A percentile compares a stretch with the other conserved stretches of the same genome.
Conservation (phyloP, 2,888 invertebrate genomes). For the Corythucha ciliata region DNA sequence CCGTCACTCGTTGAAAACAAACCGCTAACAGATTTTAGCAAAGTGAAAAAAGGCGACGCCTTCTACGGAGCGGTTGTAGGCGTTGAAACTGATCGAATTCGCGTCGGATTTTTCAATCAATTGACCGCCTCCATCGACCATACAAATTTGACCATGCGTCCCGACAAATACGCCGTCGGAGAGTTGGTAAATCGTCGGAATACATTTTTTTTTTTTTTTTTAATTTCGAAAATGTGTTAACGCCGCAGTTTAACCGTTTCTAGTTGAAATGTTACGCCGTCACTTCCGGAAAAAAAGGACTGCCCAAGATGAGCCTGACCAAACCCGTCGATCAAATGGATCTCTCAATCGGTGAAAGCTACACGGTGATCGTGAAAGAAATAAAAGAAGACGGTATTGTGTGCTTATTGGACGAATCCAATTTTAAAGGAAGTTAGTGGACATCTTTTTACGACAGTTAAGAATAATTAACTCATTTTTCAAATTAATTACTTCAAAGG, state of each 20-base stretch:
- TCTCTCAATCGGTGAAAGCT: constrained; percentile 19
- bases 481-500: too few species aligned
- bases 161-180: constrained; percentile 41
- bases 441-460: too few species aligned
- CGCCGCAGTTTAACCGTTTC: constrained; percentile 29
- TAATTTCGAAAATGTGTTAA: not conserved
- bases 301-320: constrained; percentile 22
- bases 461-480: too few species aligned
- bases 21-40: constrained; percentile 45
- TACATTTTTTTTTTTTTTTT: not conserved
- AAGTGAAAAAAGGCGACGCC: constrained; percentile 46
- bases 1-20: constrained; percentile 52
- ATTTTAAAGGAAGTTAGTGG: too few species aligned
- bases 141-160: constrained; percentile 44
- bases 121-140: constrained; percentile 45
- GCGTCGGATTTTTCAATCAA: constrained; percentile 52
- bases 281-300: too few species aligned
- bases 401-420: constrained; percentile 7
- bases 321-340: constrained; percentile 23
- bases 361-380: constrained; percentile 17
- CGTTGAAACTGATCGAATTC: constrained; percentile 45
- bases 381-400: not conserved
- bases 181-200: constrained; percentile 45
- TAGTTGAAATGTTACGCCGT: constrained; percentile 49
- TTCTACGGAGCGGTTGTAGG: constrained; percentile 50